phyloP scores from a whole-genome alignment of 2,113 vertebrate species.

The Gulo gulo region DNA sequence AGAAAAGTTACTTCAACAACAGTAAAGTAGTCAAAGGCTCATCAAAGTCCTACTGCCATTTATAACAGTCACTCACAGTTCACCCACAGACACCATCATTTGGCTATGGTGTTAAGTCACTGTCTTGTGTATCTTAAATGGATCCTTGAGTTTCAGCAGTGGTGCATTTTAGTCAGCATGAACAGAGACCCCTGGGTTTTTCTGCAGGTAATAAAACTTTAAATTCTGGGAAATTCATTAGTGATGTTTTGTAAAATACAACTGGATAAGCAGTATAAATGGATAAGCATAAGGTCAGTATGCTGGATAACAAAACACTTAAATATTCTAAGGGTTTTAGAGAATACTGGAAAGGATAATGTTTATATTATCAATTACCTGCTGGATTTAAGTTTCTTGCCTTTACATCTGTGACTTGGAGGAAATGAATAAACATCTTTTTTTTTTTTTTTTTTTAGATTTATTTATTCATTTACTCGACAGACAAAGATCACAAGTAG shows the following conservation, averaged over 20 bases:
- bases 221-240: not conserved
- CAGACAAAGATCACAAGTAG: too few species aligned
- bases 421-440: not conserved
- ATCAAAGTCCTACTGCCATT: not conserved
- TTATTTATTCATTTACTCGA: too few species aligned
- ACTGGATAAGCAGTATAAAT: slow-evolving; percentile 25
- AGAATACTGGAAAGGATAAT: not conserved
- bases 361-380: not conserved
- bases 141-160: not conserved
- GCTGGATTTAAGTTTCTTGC: not conserved
- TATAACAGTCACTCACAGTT: not conserved
- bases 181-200: slow-evolving; percentile 21
- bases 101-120: not conserved
- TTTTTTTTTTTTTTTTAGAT: too few species aligned
- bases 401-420: not conserved
- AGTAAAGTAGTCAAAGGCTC: not conserved
- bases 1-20: not conserved
- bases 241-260: slow-evolving; percentile 50
- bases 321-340: not conserved
- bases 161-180: not conserved
- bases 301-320: not conserved
- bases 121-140: not conserved
- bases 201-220: not conserved
- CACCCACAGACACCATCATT: not conserved
- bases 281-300: not conserved